Conservation (phyloP, 2,113 vertebrate species). For the Gymnocephalus cernua region DNA sequence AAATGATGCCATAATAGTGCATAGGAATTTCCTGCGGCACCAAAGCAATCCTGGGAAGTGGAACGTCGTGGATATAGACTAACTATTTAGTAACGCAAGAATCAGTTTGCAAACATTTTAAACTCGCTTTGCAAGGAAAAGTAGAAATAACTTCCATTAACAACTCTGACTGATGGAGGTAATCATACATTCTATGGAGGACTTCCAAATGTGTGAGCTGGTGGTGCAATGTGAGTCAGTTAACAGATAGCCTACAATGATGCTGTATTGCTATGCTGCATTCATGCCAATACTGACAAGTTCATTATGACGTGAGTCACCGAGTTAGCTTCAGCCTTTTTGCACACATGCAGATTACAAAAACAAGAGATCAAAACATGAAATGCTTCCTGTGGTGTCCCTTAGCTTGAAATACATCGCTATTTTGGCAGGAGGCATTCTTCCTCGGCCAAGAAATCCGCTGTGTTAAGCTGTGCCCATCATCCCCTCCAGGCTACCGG, state of each 20-base stretch:
- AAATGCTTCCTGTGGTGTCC: constrained; percentile 45
- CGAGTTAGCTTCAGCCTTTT: constrained; percentile 9
- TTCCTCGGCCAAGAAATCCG: constrained; percentile 56
- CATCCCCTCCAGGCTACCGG: constrained; percentile 35
- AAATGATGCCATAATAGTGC: no score
- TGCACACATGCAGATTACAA: constrained; percentile 20
- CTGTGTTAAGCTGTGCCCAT: constrained; percentile 53
- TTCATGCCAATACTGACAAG: constrained; percentile 1
- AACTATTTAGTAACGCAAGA: neutral
- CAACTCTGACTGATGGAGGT: neutral
- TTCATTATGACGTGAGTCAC: constrained; percentile 30
- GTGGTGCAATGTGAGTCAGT: constrained; percentile 12
- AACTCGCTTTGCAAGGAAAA: neutral
- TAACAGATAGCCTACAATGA: constrained; percentile 1
- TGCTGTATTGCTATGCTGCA: neutral
- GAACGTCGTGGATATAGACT: no score
- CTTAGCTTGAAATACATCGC: constrained; percentile 48
- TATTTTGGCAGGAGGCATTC: constrained; percentile 52
- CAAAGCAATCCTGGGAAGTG: no score
- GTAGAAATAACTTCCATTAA: neutral
- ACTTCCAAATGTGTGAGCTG: neutral
- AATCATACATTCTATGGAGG: neutral
- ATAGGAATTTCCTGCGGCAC: no score
- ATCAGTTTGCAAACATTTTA: neutral
- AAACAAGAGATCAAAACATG: constrained; percentile 45